Percentiles rank a stretch among this genome's conserved stretches.
Evolutionary conservation across 2,797 vertebrate species (phyloP).

Genomic region (Chromobotia macracanthus): DNA sequence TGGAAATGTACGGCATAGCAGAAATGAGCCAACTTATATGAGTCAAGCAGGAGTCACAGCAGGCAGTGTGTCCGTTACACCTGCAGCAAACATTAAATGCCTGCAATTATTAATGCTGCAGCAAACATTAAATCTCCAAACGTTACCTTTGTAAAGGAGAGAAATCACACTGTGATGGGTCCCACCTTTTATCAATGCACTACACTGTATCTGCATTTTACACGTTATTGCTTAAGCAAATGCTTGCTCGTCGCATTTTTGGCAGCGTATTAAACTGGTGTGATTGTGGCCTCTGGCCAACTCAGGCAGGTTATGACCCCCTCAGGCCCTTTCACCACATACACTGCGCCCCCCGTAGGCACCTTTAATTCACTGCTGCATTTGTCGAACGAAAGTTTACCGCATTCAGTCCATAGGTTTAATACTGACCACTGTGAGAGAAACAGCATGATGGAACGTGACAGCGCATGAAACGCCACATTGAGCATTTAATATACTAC

Average conservation of each 20-base stretch:
- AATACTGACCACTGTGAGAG: neutral
- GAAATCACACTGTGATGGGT: neutral
- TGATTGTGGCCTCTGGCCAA: conserved; percentile 53
- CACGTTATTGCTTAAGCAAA: conserved; percentile 32
- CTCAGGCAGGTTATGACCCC: conserved; percentile 56
- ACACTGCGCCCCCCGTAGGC: conserved; percentile 32
- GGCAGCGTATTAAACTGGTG: conserved; percentile 52
- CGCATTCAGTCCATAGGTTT: conserved; percentile 22
- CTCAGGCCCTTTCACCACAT: conserved; percentile 42
- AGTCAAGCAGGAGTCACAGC: conserved; percentile 69
- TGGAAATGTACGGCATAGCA: conserved; percentile 26
- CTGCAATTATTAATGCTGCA: conserved; percentile 59
- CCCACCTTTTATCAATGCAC: neutral
- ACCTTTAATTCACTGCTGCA: conserved; percentile 55
- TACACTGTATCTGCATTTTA: conserved; percentile 17
- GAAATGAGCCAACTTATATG: conserved; percentile 70
- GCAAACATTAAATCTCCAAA: conserved; percentile 44
- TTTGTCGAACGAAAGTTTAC: conserved; percentile 40
- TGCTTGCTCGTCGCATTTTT: conserved; percentile 34
- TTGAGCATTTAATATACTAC: no score
- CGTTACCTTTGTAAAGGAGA: neutral
- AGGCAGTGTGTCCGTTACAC: conserved; percentile 70
- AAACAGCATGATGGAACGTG: neutral
- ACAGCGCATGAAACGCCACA: neutral
- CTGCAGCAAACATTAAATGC: conserved; percentile 73